Evolutionary conservation across 2,888 invertebrate genomes (phyloP).

Genomic region (Hesperia comma): DNA sequence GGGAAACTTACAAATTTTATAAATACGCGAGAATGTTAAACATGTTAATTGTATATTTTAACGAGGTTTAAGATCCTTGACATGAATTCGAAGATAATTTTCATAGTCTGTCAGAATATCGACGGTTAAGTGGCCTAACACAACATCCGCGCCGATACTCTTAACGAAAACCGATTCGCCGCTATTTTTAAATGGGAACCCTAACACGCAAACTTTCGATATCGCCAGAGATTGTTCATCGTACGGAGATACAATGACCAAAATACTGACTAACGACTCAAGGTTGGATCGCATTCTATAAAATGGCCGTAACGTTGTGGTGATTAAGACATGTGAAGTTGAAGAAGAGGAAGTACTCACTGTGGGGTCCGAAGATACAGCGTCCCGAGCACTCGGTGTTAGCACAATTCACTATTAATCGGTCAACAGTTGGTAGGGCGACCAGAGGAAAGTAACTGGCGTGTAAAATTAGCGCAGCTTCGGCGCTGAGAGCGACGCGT

Average conservation of each 20-base stretch:
- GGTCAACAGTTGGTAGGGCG: constrained; percentile 59
- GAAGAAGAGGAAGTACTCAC: constrained; percentile 59
- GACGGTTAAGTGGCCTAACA: constrained; percentile 54
- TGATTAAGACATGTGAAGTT: constrained; percentile 65
- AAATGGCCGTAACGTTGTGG: constrained; percentile 72
- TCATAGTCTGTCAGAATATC: constrained; percentile 61
- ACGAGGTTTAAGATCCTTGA: constrained; percentile 71
- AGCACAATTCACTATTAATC: constrained; percentile 74
- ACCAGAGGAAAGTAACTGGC: constrained; percentile 61
- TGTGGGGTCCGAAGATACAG: constrained; percentile 41
- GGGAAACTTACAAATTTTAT: too few species aligned
- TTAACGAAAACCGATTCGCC: constrained; percentile 53
- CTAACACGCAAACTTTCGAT: constrained; percentile 43
- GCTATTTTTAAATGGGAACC: constrained; percentile 51
- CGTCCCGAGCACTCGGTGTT: constrained; percentile 56
- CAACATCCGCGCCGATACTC: constrained; percentile 51
- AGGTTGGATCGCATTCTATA: constrained; percentile 74
- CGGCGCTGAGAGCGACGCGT: constrained; percentile 58
- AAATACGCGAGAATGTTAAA: too few species aligned
- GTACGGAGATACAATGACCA: constrained; percentile 66
- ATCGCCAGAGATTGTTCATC: constrained; percentile 50
- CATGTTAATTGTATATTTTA: constrained; percentile 46
- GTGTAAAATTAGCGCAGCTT: constrained; percentile 71
- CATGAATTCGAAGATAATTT: constrained; percentile 63
- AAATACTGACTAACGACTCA: constrained; percentile 72